These are phyloP conservation scores for Chunga burmeisteri DNA, from an alignment of 2,113 vertebrate species.

Conservation along the genomic window DNA sequence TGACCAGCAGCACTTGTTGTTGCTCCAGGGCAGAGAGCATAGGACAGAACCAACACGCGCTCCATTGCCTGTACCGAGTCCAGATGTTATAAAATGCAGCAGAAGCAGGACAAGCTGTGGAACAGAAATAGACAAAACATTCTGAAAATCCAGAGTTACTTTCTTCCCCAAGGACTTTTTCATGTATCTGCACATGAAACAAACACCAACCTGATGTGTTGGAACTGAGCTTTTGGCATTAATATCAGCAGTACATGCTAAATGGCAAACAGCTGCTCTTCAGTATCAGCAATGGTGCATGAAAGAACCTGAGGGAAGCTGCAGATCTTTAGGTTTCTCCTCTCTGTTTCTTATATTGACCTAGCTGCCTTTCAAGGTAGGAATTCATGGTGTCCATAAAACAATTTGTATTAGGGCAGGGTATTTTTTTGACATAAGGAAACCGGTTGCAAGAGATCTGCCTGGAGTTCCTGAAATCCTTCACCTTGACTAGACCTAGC, in stretches of 20 bases:
- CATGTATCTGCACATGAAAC: neutral
- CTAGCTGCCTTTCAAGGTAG: neutral
- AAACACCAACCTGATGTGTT: neutral
- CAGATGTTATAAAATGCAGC: neutral
- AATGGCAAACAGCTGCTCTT: neutral
- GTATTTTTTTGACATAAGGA: neutral
- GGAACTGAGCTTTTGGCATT: neutral
- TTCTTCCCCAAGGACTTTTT: neutral
- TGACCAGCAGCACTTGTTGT: neutral
- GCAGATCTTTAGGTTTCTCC: neutral
- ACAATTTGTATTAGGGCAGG: neutral
- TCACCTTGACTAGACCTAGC: neutral
- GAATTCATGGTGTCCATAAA: neutral
- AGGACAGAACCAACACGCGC: neutral
- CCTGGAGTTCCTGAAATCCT: neutral
- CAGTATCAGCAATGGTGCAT: neutral
- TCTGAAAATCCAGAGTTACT: neutral
- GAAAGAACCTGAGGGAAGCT: neutral
- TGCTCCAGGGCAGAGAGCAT: neutral
- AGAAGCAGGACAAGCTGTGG: neutral
- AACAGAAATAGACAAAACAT: neutral
- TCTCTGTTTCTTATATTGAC: neutral
- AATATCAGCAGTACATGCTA: accelerated
- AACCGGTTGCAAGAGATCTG: neutral
- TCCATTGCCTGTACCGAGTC: neutral